Base-by-base conservation (phyloP, 2,888 invertebrate species). In the Platycheirus albimanus region DNA sequence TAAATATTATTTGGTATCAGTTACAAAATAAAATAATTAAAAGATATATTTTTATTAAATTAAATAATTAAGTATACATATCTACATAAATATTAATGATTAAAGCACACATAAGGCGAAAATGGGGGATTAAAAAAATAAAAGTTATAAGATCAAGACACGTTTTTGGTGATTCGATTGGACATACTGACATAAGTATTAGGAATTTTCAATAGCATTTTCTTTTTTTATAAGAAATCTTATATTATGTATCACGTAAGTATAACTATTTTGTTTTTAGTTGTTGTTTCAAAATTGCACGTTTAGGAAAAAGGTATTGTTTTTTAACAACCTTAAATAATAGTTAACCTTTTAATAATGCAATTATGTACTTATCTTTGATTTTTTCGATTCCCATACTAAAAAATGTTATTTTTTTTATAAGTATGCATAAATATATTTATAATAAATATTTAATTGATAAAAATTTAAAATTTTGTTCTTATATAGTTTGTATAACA, bases 1-100 rank as follows among this genome's bases (percentile, higher is more conserved):
- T n/a, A n/a, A n/a, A 49, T 54, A 33, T 33, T 71, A 76, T 81
- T 81, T 81, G 81, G 76, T 81, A 77, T 81, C 76, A 67, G 66
- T 81, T 81, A 81, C 67, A 67, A 77, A 81, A 63, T 67, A 81
- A 70, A 71, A n/a, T n/a, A n/a, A 61, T 67, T n/a, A 30, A 63
- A 67, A 47, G 45, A 51, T 43, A 7, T 11, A 30, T 15, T 10
- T 15, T 15, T 30, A 30, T 30, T 45, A 8, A 45, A 45, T 45
- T 11, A 24, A 24, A 58, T 1, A 41, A 3, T 15, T 6, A 24
- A 38, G 10, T 56, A 24, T 19, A n/a, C 10, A 63, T 61, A 71
- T 17, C 47, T 28, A 64, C 20, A 66, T 67, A 67, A 52, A 58
- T 56, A 69, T 67, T 41, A 63, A 54, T 63, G 51, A 38, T 61